These are phyloP conservation scores for Drosophila simulans DNA, from an alignment of 1,140 invertebrate genomes.

Conservation along the genomic window DNA sequence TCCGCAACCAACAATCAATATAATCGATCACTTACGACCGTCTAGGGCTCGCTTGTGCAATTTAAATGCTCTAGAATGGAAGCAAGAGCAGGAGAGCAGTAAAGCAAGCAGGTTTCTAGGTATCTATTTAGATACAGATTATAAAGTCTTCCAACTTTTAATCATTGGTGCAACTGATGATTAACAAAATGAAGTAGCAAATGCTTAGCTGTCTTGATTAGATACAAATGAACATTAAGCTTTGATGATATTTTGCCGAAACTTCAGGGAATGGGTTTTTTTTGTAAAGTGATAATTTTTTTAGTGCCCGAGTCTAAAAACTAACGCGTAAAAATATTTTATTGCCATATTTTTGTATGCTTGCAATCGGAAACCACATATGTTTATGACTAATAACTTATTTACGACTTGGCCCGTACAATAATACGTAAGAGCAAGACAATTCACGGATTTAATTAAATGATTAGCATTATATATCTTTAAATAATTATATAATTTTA, in stretches of 20 bases:
- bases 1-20: conserved; percentile 24
- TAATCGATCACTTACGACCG: conserved; percentile 40
- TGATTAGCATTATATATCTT: not conserved
- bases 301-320: too few species aligned
- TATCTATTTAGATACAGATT: not conserved
- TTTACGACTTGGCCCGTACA: not conserved
- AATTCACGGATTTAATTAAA: not conserved
- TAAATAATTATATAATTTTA: too few species aligned
- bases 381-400: conserved; percentile 1
- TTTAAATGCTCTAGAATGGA: conserved; percentile 32
- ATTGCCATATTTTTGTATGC: conserved; percentile 5
- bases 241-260: too few species aligned
- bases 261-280: too few species aligned
- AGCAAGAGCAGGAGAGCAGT: not conserved
- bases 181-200: too few species aligned
- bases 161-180: too few species aligned
- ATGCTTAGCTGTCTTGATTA: too few species aligned
- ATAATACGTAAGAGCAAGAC: not conserved
- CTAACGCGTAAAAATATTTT: not conserved
- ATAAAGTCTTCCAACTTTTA: not conserved
- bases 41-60: conserved; percentile 22
- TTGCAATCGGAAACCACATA: not conserved
- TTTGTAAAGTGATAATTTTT: too few species aligned
- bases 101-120: not conserved
- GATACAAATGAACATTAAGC: too few species aligned